A percentile compares a stretch with the other conserved stretches of the same genome.
These are phyloP conservation scores for Phrixothrix hirtus DNA, from an alignment of 2,888 invertebrate species.

Conservation along the genomic window DNA sequence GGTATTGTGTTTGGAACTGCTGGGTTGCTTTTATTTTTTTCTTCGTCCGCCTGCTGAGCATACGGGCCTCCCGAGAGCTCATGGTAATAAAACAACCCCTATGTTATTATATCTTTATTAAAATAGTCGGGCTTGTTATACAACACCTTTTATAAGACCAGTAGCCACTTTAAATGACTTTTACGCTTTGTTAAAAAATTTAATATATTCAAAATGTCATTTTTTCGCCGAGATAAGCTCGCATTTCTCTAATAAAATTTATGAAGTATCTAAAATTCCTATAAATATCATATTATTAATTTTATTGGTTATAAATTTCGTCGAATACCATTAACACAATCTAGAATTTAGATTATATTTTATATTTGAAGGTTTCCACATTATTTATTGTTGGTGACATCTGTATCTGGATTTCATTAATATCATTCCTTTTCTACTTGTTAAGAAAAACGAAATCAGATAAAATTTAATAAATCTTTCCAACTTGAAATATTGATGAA, in stretches of 20 bases:
- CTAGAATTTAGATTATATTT: conserved; percentile 8
- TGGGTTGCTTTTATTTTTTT: conserved; percentile 17
- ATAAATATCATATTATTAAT: too few species aligned
- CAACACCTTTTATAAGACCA: conserved; percentile 20
- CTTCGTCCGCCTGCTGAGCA: conserved; percentile 10
- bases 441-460: background rate
- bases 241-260: too few species aligned
- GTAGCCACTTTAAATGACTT: conserved; percentile 11
- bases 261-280: too few species aligned
- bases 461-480: background rate
- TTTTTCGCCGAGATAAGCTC: background rate
- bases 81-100: conserved; percentile 26
- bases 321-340: too few species aligned
- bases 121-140: conserved; percentile 24
- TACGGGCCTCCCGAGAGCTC: conserved; percentile 20
- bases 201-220: background rate
- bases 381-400: conserved; percentile 11
- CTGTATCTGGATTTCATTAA: conserved; percentile 10
- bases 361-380: conserved; percentile 2
- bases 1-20: conserved; percentile 17
- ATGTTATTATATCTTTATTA: conserved; percentile 30
- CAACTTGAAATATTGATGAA: background rate
- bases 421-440: background rate
- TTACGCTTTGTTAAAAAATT: conserved; percentile 6
- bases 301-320: too few species aligned